Base-by-base conservation (phyloP, 2,113 vertebrate species). In the Rhinichthys klamathensis region DNA sequence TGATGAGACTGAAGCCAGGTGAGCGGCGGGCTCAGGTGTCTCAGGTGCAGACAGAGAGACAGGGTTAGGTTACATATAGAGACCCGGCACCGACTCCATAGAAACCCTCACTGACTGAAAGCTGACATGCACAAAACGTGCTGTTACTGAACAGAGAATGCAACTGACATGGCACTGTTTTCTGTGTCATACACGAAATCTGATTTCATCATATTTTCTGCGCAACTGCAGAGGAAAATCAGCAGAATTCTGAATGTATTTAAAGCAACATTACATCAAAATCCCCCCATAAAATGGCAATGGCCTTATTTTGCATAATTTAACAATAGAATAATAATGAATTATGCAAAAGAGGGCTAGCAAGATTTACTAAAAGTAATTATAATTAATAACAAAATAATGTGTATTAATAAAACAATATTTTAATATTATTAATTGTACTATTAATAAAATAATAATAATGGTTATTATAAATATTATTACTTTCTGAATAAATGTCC, bases 1-100 rank as follows among this genome's bases (percentile, higher is more conserved):
- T 91, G 89, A 67, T 18, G 32, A 10, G 80, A 73, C 60, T 30
- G 30, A 60, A 74, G 70, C 32, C 35, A 77, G 35, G 44, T 74
- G 41, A 49, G 41, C n/a, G 35, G 49, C 41, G 15, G 49, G 73
- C 16, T 85, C 75, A 44, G 80, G 67, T 87, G 6, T 65, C 81
- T 63, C 54, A 4, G 60, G 84, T 67, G 78, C 76, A 23, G 23
- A 83, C 60, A 63, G 65, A 30, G 44, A 61, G 21, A 27, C 21
- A 3, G 18, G 18, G 13, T 86, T 32, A 76, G 46, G 76, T 86
- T 80, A 74, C 61, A 79, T 80, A 82, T 49, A 61, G 2, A 49
- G 18, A 32, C 51, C 25, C 8, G 10, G 18, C 32, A n/a, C 21
- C 15, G 46, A 82, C 44, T 69, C 46, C 35, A 70, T 25, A 51